Evolutionary conservation across 92 coral and sea anemone species (phyloP), one percentile per base, ranked within the genome.

Genomic region (Ricordea florida): DNA sequence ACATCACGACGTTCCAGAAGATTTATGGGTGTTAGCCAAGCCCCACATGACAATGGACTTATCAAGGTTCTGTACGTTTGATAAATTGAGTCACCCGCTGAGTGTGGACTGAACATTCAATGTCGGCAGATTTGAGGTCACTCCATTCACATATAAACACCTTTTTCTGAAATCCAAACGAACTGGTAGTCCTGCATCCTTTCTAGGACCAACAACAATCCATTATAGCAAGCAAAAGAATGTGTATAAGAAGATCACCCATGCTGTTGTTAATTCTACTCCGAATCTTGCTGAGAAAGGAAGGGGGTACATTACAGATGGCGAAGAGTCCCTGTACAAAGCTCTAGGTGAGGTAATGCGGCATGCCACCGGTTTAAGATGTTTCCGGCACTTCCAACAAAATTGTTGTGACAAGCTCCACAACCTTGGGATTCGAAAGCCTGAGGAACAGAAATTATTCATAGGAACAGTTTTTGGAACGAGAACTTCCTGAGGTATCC

Each of bases 51-150:
- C 14, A 6, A 10, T 5, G 41, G 85, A 84, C 38, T 55, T 84
- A 7, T 67, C 73, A 6, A 29, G 80, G 4, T 85, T 85, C 49
- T 69, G 90, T 24, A 51, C 63, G 0, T 78, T 55, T n/a, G 56
- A 69, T 16, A 29, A n/a, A 11, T 28, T 35, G 4, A 70, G 59
- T 43, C 73, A 72, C 58, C 91, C 86, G 2, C 38, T 85, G 23
- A 71, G 86, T 48, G 86, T 85, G 4, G 86, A 79, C 47, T 86
- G 86, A 32, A 85, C 83, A 25, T 86, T 73, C 30, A 79, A 64
- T 41, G 79, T 80, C 30, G 87, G 87, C 21, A 17, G 38, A 42
- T 86, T 20, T 52, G 83, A 80, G 40, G 82, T 78, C 10, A 78
- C 90, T 26, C 85, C 85, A 1, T 78, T 49, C 31, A 51, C 83